These are phyloP conservation scores for Chrysogorgia sp. DNA, from an alignment of 92 coral and sea anemone genomes.

Conservation along the genomic window DNA sequence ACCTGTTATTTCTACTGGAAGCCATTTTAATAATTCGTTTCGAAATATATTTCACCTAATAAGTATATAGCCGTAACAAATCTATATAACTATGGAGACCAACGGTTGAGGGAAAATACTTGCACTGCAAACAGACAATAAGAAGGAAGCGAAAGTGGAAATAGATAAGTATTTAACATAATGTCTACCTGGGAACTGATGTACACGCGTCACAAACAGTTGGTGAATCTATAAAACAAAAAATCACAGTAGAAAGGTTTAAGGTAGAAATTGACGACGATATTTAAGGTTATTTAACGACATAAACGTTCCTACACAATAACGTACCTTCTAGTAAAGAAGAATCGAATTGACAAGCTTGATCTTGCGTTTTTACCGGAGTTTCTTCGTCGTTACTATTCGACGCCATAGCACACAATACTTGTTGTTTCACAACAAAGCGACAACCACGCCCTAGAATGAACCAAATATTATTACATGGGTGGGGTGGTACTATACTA, in stretches of 20 bases:
- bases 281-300: not conserved
- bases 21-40: not conserved
- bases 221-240: conserved; percentile 11
- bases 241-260: not conserved
- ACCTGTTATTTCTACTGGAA: too few species aligned
- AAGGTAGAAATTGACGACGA: not conserved
- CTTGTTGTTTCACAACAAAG: conserved; percentile 48
- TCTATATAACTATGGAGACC: not conserved
- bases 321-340: conserved; percentile 91
- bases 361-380: conserved; percentile 76
- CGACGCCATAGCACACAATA: conserved; percentile 29
- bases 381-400: conserved; percentile 22
- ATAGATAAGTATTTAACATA: not conserved
- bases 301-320: not conserved
- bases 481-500: conserved; percentile 24
- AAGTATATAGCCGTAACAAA: too few species aligned
- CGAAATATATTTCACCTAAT: not conserved
- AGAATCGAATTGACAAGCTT: conserved; percentile 99
- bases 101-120: not conserved
- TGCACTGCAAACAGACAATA: not conserved
- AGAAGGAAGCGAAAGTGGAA: not conserved
- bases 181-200: conserved; percentile 39
- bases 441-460: conserved; percentile 41
- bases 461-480: not conserved
- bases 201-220: conserved; percentile 48